A percentile compares a stretch with the other conserved stretches of the same genome.
Conservation (phyloP, 2,797 vertebrate species). For the Siniperca undulata region DNA sequence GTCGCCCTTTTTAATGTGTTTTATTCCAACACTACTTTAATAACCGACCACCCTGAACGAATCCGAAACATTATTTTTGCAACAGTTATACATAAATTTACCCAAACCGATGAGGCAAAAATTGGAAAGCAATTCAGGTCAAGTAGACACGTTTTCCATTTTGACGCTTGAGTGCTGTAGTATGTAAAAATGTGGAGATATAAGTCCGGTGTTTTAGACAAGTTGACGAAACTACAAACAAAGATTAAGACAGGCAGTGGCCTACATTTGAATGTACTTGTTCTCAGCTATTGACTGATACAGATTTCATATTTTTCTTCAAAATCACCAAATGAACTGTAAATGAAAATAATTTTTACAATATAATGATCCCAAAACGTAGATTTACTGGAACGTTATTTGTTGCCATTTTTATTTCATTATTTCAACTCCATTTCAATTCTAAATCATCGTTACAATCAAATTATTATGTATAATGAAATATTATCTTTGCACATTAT, state of each 20-base stretch:
- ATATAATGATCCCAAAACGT: not conserved
- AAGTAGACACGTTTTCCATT: conserved; percentile 7
- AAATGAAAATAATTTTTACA: not conserved
- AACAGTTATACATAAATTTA: not conserved
- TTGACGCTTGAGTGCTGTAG: conserved; percentile 4
- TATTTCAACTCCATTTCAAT: conserved; percentile 12
- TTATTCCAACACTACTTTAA: conserved; percentile 15
- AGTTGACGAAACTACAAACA: conserved; percentile 36
- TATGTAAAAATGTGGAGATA: conserved; percentile 10
- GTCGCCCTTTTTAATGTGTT: not conserved
- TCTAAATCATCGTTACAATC: conserved; percentile 1
- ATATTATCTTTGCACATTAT: conserved; percentile 2
- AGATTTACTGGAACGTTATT: not conserved
- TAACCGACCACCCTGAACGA: not conserved
- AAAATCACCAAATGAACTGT: conserved; percentile 1
- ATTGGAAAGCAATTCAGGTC: not conserved
- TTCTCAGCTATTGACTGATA: conserved; percentile 5
- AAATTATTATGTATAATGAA: not conserved
- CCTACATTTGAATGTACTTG: conserved; percentile 4
- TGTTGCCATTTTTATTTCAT: conserved; percentile 14
- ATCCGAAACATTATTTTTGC: not conserved
- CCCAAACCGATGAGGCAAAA: not conserved
- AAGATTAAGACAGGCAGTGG: conserved; percentile 7
- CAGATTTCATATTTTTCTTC: not conserved
- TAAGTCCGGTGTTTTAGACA: conserved; percentile 20